A percentile compares a stretch with the other conserved stretches of the same genome.
phyloP scores from a whole-genome alignment of 1,140 invertebrate genomes.

The Bombus difficillimus region DNA sequence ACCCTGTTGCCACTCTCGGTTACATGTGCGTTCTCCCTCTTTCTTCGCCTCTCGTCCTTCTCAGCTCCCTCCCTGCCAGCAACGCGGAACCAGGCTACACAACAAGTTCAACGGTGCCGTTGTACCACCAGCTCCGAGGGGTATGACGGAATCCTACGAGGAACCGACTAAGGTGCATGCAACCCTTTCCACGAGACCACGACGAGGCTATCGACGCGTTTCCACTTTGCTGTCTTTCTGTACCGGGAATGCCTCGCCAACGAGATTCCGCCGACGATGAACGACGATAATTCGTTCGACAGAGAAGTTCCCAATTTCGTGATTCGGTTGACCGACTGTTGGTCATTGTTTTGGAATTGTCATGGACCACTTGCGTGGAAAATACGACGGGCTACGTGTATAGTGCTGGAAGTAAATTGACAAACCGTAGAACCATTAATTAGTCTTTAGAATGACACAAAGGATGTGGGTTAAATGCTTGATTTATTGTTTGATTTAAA shows the following conservation, averaged over 20 bases:
- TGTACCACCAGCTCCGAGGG: slow-evolving; percentile 62
- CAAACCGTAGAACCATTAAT: background rate
- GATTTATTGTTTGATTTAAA: too few species aligned
- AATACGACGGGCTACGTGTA: background rate
- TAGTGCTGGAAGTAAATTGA: background rate
- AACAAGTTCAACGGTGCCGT: slow-evolving; percentile 70
- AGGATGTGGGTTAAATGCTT: too few species aligned
- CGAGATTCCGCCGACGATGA: background rate
- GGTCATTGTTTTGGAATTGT: background rate
- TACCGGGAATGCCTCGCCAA: background rate
- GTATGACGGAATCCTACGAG: slow-evolving; percentile 53
- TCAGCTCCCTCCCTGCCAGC: slow-evolving; percentile 34
- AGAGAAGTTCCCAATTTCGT: background rate
- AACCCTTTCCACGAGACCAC: slow-evolving; percentile 53
- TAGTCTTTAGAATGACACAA: too few species aligned
- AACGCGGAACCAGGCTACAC: slow-evolving; percentile 70
- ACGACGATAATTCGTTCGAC: background rate
- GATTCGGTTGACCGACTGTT: background rate
- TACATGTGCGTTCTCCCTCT: slow-evolving; percentile 31
- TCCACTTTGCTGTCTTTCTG: slow-evolving; percentile 50
- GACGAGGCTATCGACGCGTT: slow-evolving; percentile 15
- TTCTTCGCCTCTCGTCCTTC: slow-evolving; percentile 25
- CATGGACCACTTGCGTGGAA: background rate
- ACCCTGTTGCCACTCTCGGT: background rate
- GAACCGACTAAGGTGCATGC: slow-evolving; percentile 60